phyloP scores from a whole-genome alignment of 2,888 invertebrate genomes.

The Lepetodrilus schrolli region DNA sequence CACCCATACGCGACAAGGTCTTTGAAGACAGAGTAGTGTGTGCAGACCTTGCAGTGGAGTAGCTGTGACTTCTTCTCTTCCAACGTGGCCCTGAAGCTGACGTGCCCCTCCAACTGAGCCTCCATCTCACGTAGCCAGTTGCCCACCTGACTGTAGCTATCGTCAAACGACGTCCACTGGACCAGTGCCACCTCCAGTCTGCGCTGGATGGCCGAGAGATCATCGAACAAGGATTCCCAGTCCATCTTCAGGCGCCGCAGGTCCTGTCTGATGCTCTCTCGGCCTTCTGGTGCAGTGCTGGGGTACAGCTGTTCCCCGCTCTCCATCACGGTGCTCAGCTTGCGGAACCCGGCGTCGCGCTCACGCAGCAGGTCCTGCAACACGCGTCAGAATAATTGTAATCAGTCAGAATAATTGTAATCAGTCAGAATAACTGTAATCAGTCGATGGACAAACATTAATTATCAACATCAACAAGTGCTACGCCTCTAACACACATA shows the following conservation, averaged over 20 bases:
- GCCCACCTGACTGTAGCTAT: constrained; percentile 85
- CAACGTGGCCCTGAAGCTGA: constrained; percentile 88
- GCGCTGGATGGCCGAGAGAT: constrained; percentile 87
- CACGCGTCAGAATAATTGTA: too few species aligned
- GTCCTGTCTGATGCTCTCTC: constrained; percentile 91
- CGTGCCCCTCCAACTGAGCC: constrained; percentile 84
- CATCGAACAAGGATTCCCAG: constrained; percentile 91
- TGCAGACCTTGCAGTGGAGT: constrained; percentile 62
- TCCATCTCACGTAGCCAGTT: constrained; percentile 87
- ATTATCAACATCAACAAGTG: too few species aligned
- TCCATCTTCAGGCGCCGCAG: constrained; percentile 86
- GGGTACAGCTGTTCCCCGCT: constrained; percentile 92
- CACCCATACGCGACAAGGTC: not conserved
- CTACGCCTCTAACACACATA: too few species aligned
- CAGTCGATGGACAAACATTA: too few species aligned
- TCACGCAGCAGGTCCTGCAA: constrained; percentile 79
- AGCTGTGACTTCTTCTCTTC: constrained; percentile 92
- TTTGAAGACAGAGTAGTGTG: not conserved
- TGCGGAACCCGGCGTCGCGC: constrained; percentile 88
- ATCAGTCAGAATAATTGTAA: too few species aligned
- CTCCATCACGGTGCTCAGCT: constrained; percentile 83
- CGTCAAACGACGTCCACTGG: constrained; percentile 94
- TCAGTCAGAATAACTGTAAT: too few species aligned
- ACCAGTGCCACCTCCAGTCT: constrained; percentile 90
- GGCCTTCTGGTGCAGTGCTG: constrained; percentile 92